Evolutionary conservation across 1,140 invertebrate genomes (phyloP), one percentile per base, ranked within the genome.

Genomic region (Cydia splendana): DNA sequence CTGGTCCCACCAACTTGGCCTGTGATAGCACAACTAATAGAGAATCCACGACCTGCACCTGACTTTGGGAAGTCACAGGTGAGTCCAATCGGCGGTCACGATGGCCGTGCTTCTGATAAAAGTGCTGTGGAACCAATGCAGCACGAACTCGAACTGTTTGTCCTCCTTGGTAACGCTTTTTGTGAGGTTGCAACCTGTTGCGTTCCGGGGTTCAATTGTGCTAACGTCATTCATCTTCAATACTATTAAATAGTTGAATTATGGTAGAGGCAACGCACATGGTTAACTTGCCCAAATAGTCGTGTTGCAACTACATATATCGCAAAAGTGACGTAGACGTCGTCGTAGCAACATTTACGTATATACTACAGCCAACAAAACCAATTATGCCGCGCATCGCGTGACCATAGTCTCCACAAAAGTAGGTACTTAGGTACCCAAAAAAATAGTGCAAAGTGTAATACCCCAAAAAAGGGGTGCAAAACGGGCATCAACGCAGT

Each of bases 31-130:
- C 48, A 51, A 57, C 53, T 57, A 57, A 24, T 53, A 48, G 51
- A 53, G 51, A 18, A 53, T 53, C 51, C 51, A 24, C 57, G 57
- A 62, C 57, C 67, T 71, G 67, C 67, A 38, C 67, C 67, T 38
- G 67, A 71, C 30, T 71, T n/a, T 67, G 24, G 65, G 65, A 67
- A 38, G 67, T 71, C 67, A 71, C 67, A 71, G 67, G 67, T 71
- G 67, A 45, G 67, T 38, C 67, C 28, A 71, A 71, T 71, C 67
- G 67, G 34, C 34, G 30, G 13, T 18, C 67, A 71, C 67, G 67
- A 71, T 42, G 30, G 67, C 28, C 34, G 67, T 38, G 67, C 67
- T 71, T 38, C 67, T 38, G 67, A 71, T 71, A 38, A 71, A 38
- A 38, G 30, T 38, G 30, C 67, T 34, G 67, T 38, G 67, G 67